These are phyloP conservation scores for Embidobia sp. DNA, from an alignment of 2,888 invertebrate species.

Conservation along the genomic window DNA sequence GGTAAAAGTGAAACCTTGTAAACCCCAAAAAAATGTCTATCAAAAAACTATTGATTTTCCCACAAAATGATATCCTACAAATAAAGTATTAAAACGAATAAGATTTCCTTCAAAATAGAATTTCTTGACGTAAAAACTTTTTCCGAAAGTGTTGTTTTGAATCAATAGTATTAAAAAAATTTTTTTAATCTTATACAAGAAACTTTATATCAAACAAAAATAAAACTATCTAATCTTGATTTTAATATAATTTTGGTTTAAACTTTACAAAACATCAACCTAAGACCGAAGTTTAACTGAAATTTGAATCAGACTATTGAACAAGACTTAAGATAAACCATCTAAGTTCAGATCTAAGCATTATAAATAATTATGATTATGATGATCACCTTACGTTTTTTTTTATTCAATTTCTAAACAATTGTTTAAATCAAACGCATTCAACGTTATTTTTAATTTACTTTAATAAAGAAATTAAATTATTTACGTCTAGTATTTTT, in stretches of 20 bases:
- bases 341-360: constrained; percentile 18
- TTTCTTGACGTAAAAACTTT: too few species aligned
- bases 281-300: constrained; percentile 19
- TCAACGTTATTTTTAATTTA: too few species aligned
- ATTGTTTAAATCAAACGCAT: too few species aligned
- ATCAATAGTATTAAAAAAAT: too few species aligned
- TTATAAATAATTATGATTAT: constrained; percentile 6
- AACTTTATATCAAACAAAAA: constrained; percentile 11
- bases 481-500: constrained; percentile 25
- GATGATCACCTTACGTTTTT: neutral
- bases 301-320: constrained; percentile 34
- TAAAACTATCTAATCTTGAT: constrained; percentile 12
- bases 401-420: too few species aligned
- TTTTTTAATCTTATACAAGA: neutral
- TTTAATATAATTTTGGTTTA: constrained; percentile 10
- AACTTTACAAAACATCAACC: constrained; percentile 10
- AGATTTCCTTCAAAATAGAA: too few species aligned
- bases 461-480: constrained; percentile 18
- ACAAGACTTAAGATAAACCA: constrained; percentile 8
- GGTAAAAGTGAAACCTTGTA: too few species aligned
- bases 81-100: too few species aligned
- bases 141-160: too few species aligned
- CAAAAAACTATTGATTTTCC: too few species aligned
- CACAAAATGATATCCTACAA: too few species aligned
- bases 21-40: too few species aligned